Evolutionary conservation across 2,888 invertebrate species (phyloP).

Genomic region (Pyrgus malvae): DNA sequence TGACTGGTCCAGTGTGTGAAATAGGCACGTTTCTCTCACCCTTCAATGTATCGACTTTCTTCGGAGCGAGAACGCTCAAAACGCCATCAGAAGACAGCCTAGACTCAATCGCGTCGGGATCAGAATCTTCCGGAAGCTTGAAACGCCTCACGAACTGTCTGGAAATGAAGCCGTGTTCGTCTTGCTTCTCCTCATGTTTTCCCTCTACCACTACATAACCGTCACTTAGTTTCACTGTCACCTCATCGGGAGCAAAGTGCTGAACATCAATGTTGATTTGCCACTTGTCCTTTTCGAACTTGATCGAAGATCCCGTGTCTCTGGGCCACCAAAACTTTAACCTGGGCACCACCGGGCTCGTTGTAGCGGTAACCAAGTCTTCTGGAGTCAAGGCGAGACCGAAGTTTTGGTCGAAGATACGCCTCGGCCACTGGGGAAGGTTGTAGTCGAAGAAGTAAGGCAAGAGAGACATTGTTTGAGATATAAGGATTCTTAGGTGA

Average conservation of each 20-base stretch:
- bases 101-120: constrained; percentile 86
- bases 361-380: constrained; percentile 54
- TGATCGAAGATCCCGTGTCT: constrained; percentile 74
- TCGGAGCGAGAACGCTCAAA: constrained; percentile 85
- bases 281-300: constrained; percentile 80
- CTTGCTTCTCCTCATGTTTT: constrained; percentile 89
- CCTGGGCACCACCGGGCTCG: constrained; percentile 51
- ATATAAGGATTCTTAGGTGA: background rate
- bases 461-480: constrained; percentile 54
- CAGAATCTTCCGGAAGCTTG: constrained; percentile 86
- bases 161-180: constrained; percentile 88
- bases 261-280: constrained; percentile 88
- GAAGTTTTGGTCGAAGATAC: constrained; percentile 70
- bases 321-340: constrained; percentile 58
- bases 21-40: constrained; percentile 81
- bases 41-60: constrained; percentile 46
- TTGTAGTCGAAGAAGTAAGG: constrained; percentile 65
- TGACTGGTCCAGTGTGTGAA: constrained; percentile 80
- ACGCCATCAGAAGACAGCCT: constrained; percentile 90
- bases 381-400: constrained; percentile 67
- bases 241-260: constrained; percentile 89
- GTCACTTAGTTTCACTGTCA: constrained; percentile 87
- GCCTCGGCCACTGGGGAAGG: constrained; percentile 57
- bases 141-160: constrained; percentile 88
- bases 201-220: constrained; percentile 87